phyloP scores from a whole-genome alignment of 1,140 invertebrate species.

The Halictus rubicundus region DNA sequence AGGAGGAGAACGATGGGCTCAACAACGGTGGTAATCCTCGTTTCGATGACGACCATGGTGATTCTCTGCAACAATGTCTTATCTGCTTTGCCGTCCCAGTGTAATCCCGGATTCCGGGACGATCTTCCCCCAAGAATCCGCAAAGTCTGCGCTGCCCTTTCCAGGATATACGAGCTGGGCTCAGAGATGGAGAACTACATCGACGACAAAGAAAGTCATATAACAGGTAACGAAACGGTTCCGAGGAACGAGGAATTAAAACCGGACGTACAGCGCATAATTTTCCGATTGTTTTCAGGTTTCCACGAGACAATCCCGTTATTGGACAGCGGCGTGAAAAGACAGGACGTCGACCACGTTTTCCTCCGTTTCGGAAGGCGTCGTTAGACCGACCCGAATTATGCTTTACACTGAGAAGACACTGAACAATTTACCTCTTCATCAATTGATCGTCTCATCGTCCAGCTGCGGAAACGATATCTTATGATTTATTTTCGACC shows the following conservation, averaged over 20 bases:
- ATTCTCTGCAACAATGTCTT: slow-evolving; percentile 63
- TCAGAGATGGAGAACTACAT: slow-evolving; percentile 81
- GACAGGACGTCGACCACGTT: slow-evolving; percentile 90
- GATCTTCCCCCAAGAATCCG: slow-evolving; percentile 81
- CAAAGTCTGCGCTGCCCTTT: slow-evolving; percentile 81
- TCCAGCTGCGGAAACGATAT: not conserved
- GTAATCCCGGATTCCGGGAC: slow-evolving; percentile 80
- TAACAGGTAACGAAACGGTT: slow-evolving; percentile 8
- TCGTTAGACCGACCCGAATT: slow-evolving; percentile 73
- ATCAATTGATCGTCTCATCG: slow-evolving; percentile 25
- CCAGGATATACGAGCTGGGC: slow-evolving; percentile 80
- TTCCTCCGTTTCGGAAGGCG: slow-evolving; percentile 90
- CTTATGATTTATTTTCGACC: not conserved
- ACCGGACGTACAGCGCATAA: no score
- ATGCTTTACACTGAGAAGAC: slow-evolving; percentile 35
- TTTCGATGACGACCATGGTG: slow-evolving; percentile 64
- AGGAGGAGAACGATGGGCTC: slow-evolving; percentile 29
- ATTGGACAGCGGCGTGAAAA: slow-evolving; percentile 84
- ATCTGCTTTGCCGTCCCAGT: slow-evolving; percentile 79
- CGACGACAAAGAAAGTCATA: slow-evolving; percentile 78
- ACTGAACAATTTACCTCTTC: slow-evolving; percentile 36
- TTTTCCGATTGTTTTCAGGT: slow-evolving; percentile 62
- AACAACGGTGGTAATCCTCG: slow-evolving; percentile 61
- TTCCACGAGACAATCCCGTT: slow-evolving; percentile 72
- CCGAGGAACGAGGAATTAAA: no score